Conservation (phyloP, 2,797 vertebrate species). For the Falco columbarius region DNA sequence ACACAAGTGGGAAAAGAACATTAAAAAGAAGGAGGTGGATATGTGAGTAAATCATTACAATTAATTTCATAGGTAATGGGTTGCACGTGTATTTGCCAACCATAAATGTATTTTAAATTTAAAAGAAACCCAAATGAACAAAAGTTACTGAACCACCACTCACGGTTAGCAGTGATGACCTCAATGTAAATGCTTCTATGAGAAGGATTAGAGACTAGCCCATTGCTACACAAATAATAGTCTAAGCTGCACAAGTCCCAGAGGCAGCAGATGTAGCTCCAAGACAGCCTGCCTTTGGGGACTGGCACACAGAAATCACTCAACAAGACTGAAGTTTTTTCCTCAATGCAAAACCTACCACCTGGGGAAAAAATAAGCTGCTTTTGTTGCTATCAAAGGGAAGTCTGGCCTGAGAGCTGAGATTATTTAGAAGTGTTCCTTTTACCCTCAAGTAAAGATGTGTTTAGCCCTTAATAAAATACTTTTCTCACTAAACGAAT, state of each 20-base stretch:
- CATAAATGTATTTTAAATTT: neutral
- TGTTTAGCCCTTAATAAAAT: neutral
- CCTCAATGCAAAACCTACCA: neutral
- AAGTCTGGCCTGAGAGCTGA: neutral
- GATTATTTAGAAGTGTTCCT: neutral
- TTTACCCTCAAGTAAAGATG: neutral
- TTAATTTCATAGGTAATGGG: neutral
- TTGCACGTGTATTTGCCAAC: neutral
- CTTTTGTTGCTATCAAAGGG: conserved; percentile 2
- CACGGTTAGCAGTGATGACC: neutral
- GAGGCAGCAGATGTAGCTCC: neutral
- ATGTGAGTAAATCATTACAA: neutral
- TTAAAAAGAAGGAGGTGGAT: neutral
- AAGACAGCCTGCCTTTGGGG: neutral
- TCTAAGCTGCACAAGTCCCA: neutral
- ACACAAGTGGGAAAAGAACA: neutral
- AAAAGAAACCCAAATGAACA: neutral
- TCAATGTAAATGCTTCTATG: neutral
- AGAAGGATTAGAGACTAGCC: neutral
- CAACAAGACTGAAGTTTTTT: neutral
- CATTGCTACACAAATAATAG: neutral
- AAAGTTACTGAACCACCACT: neutral
- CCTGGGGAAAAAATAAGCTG: neutral
- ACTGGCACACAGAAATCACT: neutral
- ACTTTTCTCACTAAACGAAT: neutral